Conservation (phyloP, 2,113 vertebrate species). For the Egretta garzetta region DNA sequence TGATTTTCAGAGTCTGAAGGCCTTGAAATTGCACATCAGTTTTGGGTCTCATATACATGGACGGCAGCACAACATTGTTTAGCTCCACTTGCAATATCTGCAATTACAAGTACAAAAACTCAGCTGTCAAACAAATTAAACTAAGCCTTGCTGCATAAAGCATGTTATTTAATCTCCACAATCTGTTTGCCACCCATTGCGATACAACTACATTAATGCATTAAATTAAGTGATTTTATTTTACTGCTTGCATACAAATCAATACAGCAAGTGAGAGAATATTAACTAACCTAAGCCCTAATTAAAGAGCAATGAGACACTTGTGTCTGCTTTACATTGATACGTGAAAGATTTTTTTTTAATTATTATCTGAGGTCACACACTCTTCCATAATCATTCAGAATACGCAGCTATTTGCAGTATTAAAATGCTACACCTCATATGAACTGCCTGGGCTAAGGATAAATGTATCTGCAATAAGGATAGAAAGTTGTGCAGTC, state of each 20-base stretch:
- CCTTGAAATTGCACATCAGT: background rate
- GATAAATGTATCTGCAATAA: background rate
- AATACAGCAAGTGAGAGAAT: background rate
- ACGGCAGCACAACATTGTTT: background rate
- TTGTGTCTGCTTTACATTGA: background rate
- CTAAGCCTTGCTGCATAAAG: conserved; percentile 18
- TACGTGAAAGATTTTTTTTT: background rate
- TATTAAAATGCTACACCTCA: background rate
- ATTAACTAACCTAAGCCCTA: conserved; percentile 5
- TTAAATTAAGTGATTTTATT: conserved; percentile 54
- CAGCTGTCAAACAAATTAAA: conserved; percentile 40
- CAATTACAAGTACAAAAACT: conserved; percentile 21
- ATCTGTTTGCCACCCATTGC: conserved; percentile 40
- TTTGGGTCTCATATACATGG: background rate
- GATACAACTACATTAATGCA: conserved; percentile 28
- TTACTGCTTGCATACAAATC: conserved; percentile 41
- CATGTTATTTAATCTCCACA: conserved; percentile 55
- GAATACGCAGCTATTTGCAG: background rate
- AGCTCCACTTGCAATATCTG: background rate
- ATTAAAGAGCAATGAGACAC: conserved; percentile 30
- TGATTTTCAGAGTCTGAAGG: background rate
- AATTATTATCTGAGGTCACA: background rate
- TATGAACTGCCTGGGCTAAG: background rate
- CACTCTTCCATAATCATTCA: background rate
- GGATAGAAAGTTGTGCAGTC: background rate